Base-by-base conservation (phyloP, 2,888 invertebrate genomes). In the Anthrax anthrax region DNA sequence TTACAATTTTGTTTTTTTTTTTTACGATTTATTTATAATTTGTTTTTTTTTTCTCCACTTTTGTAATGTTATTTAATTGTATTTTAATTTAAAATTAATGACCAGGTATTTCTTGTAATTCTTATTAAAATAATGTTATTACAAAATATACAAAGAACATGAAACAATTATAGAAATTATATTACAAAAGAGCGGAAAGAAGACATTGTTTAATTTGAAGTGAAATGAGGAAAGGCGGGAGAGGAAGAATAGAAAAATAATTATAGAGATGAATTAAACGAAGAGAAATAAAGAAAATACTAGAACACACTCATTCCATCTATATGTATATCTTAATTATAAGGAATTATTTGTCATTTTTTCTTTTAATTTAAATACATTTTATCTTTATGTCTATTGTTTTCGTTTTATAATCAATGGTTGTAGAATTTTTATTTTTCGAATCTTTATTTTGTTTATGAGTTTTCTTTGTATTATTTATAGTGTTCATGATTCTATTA, bases 41-140 rank as follows among this genome's bases (percentile, higher is more conserved):
- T 42, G 1, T 18, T 18, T n/a, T 17, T 40, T 23, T 10, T 5
- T 14, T 42, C 2, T 23, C 9, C 19, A 17, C 16, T 12, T 27
- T 37, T 18, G n/a, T 16, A 6, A 17, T 42, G 14, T 14, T 17
- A 36, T 18, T 17, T 37, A 17, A 16, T 17, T 27, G 27, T 37
- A 45, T 27, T 18, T 46, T 42, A 46, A 46, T 41, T 32, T 46
- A 46, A 37, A 29, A 19, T 46, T 46, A 46, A 46, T 46, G 46
- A 46, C 46, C 46, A 46, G 46, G 41, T 37, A 37, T 37, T n/a
- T 12, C 12, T 3, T 32, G 8, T 32, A 32, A 9, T 29, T 5
- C 36, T 34, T 44, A n/a, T 9, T 18, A 23, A 23, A 27, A 27
- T n/a, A n/a, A n/a, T n/a, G n/a, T n/a, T n/a, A n/a, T n/a, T n/a